A percentile compares a stretch with the other conserved stretches of the same genome.
Conservation (phyloP, 2,113 vertebrate species). For the Oenanthe melanoleuca region DNA sequence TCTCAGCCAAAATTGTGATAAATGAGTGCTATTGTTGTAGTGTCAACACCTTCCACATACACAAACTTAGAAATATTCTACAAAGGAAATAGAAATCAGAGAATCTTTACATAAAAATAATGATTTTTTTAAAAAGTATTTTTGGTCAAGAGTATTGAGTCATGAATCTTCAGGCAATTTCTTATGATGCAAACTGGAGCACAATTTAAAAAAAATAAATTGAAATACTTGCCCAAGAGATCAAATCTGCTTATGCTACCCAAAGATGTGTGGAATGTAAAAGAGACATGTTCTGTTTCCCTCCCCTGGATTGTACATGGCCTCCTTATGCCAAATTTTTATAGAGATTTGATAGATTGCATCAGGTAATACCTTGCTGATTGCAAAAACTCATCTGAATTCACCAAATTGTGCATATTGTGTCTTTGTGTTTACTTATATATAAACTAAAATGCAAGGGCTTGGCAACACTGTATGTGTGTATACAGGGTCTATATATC, state of each 20-base stretch:
- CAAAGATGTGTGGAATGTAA: not conserved
- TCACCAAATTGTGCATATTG: not conserved
- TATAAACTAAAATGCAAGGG: not conserved
- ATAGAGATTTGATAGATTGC: not conserved
- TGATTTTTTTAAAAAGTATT: not conserved
- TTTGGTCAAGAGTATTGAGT: not conserved
- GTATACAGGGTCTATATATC: not conserved
- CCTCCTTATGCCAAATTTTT: not conserved
- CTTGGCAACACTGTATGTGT: not conserved
- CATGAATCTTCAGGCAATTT: not conserved
- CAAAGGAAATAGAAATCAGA: not conserved
- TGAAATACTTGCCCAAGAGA: rapidly evolving
- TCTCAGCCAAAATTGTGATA: not conserved
- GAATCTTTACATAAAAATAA: not conserved
- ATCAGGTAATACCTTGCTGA: not conserved
- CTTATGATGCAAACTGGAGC: not conserved
- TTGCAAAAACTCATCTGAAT: not conserved
- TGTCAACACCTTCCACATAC: not conserved
- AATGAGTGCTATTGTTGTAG: not conserved
- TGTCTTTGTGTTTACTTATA: not conserved
- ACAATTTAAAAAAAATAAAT: not conserved
- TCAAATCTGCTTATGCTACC: not conserved
- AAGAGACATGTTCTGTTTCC: not conserved
- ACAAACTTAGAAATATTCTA: not conserved
- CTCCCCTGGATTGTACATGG: not conserved